Base-by-base conservation (phyloP, 2,113 vertebrate genomes). In the Noturus placidus region DNA sequence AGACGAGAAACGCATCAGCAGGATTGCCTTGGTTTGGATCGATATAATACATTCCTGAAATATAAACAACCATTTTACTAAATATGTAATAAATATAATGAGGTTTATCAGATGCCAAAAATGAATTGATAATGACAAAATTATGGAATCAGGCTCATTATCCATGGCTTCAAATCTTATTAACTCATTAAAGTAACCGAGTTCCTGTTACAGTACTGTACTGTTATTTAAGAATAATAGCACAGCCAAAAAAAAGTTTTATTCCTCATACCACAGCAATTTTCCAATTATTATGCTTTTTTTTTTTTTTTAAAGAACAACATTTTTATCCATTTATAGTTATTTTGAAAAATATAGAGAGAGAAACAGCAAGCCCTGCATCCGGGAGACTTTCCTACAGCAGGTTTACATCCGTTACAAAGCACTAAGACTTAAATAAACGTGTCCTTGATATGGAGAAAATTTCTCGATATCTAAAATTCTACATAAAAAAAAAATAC, bases 1-100 rank as follows among this genome's bases (percentile, higher is more conserved):
- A 96, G 2, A 92, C 96, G 52, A 94, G 54, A 85, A 97, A 88
- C 0, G 96, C 93, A 0, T 97, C 96, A 63, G 86, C 93, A 14
- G 95, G 93, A 38, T 95, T 96, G 38, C 96, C 96, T 89, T 97
- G 96, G 91, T 97, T 97, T 84, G 96, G 96, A 87, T 97, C 96
- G 0, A 97, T 95, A 92, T 96, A 96, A 88, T 96, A 97, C 56
- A 94, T 92, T 56, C 96, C 96, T 97, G 87, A 5, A 84, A 89
- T 52, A 86, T 52, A 86, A 82, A 56, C 30, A 81, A 42, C 10
- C 11, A 50, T 14, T 1, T 1, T 59, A 7, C 13, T 46, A 46
- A 7, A 7, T 46, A 46, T 46, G 42, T 46, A 46, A 46, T 46
- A 46, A 46, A 46, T 6, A 46, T 46, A 46, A 5, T 6, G 79